Conservation (phyloP, 2,113 vertebrate species). For the Sinocyclocheilus anshuiensis region DNA sequence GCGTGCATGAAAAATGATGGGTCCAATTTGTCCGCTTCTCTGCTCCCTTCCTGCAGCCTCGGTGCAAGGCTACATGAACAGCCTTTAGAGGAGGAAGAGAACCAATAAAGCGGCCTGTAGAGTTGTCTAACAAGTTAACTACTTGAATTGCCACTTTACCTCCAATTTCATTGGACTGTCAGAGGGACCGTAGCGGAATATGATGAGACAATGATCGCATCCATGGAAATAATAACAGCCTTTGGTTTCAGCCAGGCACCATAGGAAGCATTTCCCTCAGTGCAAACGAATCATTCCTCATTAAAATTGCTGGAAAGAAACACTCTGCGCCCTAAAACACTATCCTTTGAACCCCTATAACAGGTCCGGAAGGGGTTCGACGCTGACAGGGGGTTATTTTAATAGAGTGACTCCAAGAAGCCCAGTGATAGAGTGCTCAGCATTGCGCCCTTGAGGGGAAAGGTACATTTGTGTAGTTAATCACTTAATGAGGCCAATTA, state of each 20-base stretch:
- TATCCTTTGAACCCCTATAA: slow-evolving; percentile 60
- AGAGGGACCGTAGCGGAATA: slow-evolving; percentile 55
- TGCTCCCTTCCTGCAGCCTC: slow-evolving; percentile 46
- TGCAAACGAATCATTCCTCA: slow-evolving; percentile 59
- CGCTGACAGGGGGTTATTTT: slow-evolving; percentile 67
- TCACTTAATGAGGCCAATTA: slow-evolving; percentile 82
- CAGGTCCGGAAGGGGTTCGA: slow-evolving; percentile 53
- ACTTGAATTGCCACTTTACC: slow-evolving; percentile 72
- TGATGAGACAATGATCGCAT: slow-evolving; percentile 67
- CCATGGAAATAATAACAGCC: slow-evolving; percentile 67
- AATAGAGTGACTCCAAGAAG: slow-evolving; percentile 72
- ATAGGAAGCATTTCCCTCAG: slow-evolving; percentile 61
- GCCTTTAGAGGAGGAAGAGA: slow-evolving; percentile 68
- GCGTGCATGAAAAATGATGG: slow-evolving; percentile 80
- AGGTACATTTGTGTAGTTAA: slow-evolving; percentile 79
- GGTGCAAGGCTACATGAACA: slow-evolving; percentile 37
- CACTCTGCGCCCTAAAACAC: not conserved
- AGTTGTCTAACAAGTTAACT: slow-evolving; percentile 65
- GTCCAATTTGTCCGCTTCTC: slow-evolving; percentile 76
- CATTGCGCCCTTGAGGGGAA: slow-evolving; percentile 72
- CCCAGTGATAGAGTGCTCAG: slow-evolving; percentile 67
- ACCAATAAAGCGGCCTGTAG: slow-evolving; percentile 58
- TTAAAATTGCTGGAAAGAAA: slow-evolving; percentile 42
- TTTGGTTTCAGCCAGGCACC: slow-evolving; percentile 69
- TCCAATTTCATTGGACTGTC: slow-evolving; percentile 68